Evolutionary conservation across 2,113 vertebrate species (phyloP).

Genomic region (Apaloderma vittatum): DNA sequence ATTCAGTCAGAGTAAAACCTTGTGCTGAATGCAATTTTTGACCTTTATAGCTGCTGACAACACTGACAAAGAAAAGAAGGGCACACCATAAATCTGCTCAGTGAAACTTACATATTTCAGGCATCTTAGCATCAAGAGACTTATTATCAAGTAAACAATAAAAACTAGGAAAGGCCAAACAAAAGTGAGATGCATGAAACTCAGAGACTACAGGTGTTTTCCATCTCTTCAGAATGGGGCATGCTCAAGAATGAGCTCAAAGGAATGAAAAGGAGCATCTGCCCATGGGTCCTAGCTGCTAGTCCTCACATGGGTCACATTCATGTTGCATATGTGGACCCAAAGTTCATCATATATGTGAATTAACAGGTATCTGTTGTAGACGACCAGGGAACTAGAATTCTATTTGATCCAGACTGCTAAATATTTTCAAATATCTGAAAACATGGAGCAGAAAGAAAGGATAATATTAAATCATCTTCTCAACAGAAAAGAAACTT

Average conservation of each 20-base stretch:
- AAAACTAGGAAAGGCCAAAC: neutral
- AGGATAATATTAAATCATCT: neutral
- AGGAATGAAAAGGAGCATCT: neutral
- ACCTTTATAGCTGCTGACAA: neutral
- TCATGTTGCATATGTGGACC: neutral
- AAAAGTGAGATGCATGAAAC: neutral
- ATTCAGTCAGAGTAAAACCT: neutral
- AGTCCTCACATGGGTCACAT: neutral
- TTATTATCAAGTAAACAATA: neutral
- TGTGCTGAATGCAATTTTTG: neutral
- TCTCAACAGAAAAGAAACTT: neutral
- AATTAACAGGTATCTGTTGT: neutral
- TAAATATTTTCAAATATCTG: neutral
- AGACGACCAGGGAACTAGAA: neutral
- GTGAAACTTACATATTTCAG: neutral
- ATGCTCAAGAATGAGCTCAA: fast-evolving
- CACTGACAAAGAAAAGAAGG: neutral
- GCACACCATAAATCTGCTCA: neutral
- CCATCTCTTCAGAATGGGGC: neutral
- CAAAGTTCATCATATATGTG: neutral
- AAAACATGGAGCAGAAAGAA: neutral
- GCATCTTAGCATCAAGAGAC: neutral
- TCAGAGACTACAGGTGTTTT: neutral
- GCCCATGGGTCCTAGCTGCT: neutral
- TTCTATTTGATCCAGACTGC: neutral